These are phyloP conservation scores for Rhinatrema bivittatum DNA, from an alignment of 2,797 vertebrate genomes.

Conservation along the genomic window DNA sequence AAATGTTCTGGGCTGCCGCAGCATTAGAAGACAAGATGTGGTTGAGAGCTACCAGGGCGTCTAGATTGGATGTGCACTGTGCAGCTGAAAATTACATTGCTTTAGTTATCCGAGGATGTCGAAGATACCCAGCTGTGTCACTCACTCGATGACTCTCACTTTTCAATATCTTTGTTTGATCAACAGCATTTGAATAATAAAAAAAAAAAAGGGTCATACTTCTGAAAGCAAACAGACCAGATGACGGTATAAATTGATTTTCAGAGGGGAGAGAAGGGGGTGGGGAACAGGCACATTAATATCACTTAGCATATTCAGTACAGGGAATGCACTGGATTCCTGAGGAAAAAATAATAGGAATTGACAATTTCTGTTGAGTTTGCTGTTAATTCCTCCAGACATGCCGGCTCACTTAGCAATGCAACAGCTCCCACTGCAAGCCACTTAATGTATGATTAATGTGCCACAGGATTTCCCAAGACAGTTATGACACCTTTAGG, in stretches of 20 bases:
- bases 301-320: fast-evolving
- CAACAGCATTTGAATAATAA: not conserved
- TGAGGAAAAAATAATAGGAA: not conserved
- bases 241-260: not conserved
- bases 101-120: not conserved
- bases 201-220: not conserved
- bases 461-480: conserved; percentile 48
- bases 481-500: conserved; percentile 59
- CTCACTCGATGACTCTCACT: not conserved
- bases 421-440: conserved; percentile 20
- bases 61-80: fast-evolving
- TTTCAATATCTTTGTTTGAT: not conserved
- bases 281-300: not conserved
- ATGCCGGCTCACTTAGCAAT: conserved; percentile 6
- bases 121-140: not conserved
- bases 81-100: not conserved
- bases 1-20: not conserved
- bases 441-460: conserved; percentile 68
- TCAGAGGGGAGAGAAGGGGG: conserved; percentile 6
- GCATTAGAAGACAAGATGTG: not conserved
- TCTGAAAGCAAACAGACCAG: not conserved
- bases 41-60: not conserved
- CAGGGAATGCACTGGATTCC: not conserved
- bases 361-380: not conserved
- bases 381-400: conserved; percentile 16